Base-by-base conservation (phyloP, 1,140 invertebrate species). In the Druon quercuslanigerum region DNA sequence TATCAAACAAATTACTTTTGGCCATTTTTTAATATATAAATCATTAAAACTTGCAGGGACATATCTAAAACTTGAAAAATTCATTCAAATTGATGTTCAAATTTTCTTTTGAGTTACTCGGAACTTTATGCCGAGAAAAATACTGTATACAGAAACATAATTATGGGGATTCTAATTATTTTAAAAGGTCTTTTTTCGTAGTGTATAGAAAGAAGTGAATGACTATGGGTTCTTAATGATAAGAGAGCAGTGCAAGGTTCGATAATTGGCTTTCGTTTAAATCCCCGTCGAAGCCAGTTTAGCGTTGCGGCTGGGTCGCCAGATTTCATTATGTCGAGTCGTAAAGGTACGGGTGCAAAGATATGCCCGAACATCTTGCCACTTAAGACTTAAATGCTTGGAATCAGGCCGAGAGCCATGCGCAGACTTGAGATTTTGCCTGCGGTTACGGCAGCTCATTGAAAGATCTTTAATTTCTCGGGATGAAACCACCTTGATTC, bases 261-360 rank as follows among this genome's bases (percentile, higher is more conserved):
- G 33, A 66, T 66, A 66, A 66, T 66, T 40, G 60, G 60, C 60
- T 66, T 66, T 66, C 60, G 60, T 66, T 66, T 66, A 66, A 66
- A 46, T 66, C 33, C 60, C 33, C 60, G 13, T 66, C 33, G 20
- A 66, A 66, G 25, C 33, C 25, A 66, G 60, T 40, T 46, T 46
- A 66, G 25, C 60, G 33, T 66, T 66, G 60, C 60, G n/a, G 60
- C 33, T 14, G 57, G 25, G 57, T 66, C 57, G 57, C 57, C 57
- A 66, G 57, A 66, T 66, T 66, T 66, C 20, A 66, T 66, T 66
- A 66, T 66, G 57, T 66, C 57, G 60, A 66, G 60, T 66, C 60
- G 60, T 66, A 66, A 66, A 66, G 60, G 60, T 25, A 66, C 57
- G 57, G 57, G 57, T 40, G 57, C 57, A 66, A 66, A 66, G 57